Percentiles rank a stretch among this genome's conserved stretches.
Conservation (phyloP, 2,113 vertebrate species). For the Mastomys natalensis region DNA sequence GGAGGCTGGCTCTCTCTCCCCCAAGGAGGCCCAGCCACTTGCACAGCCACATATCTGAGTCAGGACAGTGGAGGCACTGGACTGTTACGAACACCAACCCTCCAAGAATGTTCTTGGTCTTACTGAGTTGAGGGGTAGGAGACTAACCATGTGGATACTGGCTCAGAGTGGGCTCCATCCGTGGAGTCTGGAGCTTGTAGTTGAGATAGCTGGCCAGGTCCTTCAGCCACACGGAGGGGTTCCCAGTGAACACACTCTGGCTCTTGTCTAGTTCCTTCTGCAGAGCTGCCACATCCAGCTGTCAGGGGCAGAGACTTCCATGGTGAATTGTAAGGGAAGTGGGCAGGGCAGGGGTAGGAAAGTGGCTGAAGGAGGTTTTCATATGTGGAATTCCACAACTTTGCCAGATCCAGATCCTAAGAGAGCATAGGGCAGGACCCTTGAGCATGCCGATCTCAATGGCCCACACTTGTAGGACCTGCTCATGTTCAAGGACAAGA, state of each 20-base stretch:
- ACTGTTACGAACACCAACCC: neutral
- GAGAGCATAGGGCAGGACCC: neutral
- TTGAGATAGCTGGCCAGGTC: slow-evolving; percentile 98
- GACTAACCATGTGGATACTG: slow-evolving; percentile 93
- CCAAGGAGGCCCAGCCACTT: neutral
- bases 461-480: neutral
- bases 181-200: slow-evolving; percentile 92
- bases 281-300: slow-evolving; percentile 91
- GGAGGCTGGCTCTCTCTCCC: neutral
- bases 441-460: neutral
- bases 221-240: slow-evolving; percentile 96
- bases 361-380: neutral
- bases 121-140: neutral
- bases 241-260: slow-evolving; percentile 93
- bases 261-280: slow-evolving; percentile 95
- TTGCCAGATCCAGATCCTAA: neutral
- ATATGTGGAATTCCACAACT: neutral
- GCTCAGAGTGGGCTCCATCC: slow-evolving; percentile 92
- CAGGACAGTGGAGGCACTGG: neutral
- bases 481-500: neutral
- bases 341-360: neutral
- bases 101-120: neutral
- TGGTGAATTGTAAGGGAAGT: neutral
- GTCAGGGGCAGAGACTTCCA: slow-evolving; percentile 21
- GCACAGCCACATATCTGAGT: neutral